phyloP scores from a whole-genome alignment of 1,140 invertebrate species.

The Drosophila mojavensis region DNA sequence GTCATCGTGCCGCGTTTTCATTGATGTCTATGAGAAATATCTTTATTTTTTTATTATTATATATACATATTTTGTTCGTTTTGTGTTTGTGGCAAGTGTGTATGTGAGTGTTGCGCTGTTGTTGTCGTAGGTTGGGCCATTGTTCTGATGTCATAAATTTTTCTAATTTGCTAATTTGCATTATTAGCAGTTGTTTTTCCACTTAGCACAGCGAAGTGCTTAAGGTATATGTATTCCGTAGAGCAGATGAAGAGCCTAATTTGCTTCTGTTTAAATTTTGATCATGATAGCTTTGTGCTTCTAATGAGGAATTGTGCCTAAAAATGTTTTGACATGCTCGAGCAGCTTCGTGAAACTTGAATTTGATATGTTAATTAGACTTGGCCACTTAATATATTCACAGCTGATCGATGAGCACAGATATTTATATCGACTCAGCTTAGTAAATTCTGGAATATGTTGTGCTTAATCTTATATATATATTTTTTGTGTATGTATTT shows the following conservation, averaged over 20 bases:
- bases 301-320: background rate
- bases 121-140: conserved; percentile 72
- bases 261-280: background rate
- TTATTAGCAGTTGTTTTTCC: conserved; percentile 58
- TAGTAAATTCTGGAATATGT: too few species aligned
- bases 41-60: conserved; percentile 28
- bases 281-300: background rate
- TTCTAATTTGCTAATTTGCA: conserved; percentile 60
- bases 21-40: conserved; percentile 25
- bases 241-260: background rate
- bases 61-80: background rate
- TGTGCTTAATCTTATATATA: too few species aligned
- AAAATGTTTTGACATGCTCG: background rate
- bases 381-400: background rate
- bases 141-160: conserved; percentile 73
- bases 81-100: background rate
- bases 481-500: too few species aligned
- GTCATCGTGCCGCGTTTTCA: conserved; percentile 44
- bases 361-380: conserved; percentile 6
- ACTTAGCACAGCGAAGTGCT: conserved; percentile 10
- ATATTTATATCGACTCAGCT: too few species aligned
- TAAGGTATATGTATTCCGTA: conserved; percentile 4
- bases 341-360: background rate
- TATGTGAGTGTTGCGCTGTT: conserved; percentile 20
- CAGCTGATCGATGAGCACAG: background rate